Evolutionary conservation across 1,140 invertebrate genomes (phyloP), one percentile per base, ranked within the genome.

Genomic region (Contarinia nasturtii): DNA sequence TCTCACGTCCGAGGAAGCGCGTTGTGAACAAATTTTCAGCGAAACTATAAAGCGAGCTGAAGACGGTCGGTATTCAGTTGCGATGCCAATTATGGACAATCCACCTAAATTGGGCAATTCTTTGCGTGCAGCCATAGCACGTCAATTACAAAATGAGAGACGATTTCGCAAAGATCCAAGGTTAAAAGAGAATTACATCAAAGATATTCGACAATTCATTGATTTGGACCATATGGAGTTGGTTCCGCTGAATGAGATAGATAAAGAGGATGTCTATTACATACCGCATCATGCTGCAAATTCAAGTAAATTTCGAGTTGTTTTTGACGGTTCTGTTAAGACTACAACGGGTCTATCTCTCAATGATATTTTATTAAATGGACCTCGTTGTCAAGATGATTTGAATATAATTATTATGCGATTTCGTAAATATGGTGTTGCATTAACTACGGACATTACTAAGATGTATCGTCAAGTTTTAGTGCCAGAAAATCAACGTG

Each of bases 391-490:
- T 11, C 65, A 67, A 45, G 51, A 61, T 19, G 62, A 67, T 36
- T 43, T 69, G n/a, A 56, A 61, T 45, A 50, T 53, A 15, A 56
- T 67, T 37, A 20, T 67, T 36, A 17, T 64, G 0, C 48, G 59
- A 18, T 72, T 71, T 53, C 51, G 66, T 17, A 52, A 48, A 8
- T 54, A 61, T 45, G 45, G 48, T 18, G 51, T 59, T 40, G 59
- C 56, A 1, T 38, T 68, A 2, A 52, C 51, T 2, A 55, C 52
- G n/a, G 65, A 69, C 38, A 57, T 67, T 44, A 50, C 49, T 38
- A 64, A 64, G 50, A 67, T 67, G 65, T 71, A 65, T 45, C 49
- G 63, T 7, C 64, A 66, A 48, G 55, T 68, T 21, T 21, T 48
- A 43, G 52, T 69, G 10, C 45, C 60, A 45, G 22, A 50, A 20